phyloP scores from a whole-genome alignment of 2,113 vertebrate genomes.

The Heterochromis multidens region DNA sequence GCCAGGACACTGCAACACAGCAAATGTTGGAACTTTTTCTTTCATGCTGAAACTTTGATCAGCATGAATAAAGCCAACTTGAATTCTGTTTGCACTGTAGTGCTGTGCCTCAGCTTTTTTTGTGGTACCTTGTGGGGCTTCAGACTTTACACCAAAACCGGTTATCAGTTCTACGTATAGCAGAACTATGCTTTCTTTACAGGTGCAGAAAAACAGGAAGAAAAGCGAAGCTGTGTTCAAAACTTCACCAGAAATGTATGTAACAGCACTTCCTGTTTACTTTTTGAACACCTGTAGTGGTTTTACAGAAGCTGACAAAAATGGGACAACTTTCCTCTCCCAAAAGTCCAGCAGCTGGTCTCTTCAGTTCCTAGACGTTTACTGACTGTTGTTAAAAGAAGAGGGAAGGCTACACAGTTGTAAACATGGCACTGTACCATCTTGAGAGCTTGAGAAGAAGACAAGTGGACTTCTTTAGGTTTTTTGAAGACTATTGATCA shows the following conservation, averaged over 20 bases:
- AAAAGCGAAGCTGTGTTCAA: neutral
- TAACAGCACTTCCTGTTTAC: neutral
- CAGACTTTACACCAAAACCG: neutral
- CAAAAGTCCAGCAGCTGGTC: too few relatives aligned
- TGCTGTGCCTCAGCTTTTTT: neutral
- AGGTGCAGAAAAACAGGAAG: neutral
- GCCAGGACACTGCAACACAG: neutral
- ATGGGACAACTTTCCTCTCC: too few relatives aligned
- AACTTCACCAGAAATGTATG: neutral
- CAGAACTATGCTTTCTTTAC: neutral
- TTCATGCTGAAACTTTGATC: neutral
- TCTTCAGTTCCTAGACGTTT: too few relatives aligned
- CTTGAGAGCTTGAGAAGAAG: too few relatives aligned
- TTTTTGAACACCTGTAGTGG: neutral
- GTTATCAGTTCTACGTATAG: neutral
- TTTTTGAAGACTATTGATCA: too few relatives aligned
- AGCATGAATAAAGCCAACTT: neutral
- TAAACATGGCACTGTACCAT: too few relatives aligned
- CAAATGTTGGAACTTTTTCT: neutral
- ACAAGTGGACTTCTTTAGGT: too few relatives aligned
- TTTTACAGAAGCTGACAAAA: neutral
- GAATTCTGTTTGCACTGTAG: neutral
- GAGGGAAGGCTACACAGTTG: too few relatives aligned
- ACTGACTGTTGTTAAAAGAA: too few relatives aligned
- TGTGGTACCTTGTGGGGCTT: neutral